Conservation (phyloP, 2,888 invertebrate species). For the Sussaba pulchella region DNA sequence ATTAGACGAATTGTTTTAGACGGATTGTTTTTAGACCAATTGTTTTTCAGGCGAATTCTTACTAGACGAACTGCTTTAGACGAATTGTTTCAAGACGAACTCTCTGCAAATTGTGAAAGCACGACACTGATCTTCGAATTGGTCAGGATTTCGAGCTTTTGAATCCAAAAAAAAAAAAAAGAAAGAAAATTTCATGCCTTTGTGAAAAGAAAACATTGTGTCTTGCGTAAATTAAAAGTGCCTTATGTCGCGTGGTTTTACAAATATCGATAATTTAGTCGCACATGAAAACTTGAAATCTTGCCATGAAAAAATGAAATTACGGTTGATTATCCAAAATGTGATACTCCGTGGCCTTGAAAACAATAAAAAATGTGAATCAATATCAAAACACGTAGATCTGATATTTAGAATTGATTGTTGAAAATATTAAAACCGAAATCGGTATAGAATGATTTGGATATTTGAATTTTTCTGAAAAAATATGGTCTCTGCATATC, state of each 20-base stretch:
- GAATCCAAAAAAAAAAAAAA: no score
- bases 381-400: background rate
- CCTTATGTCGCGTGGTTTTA: constrained; percentile 26
- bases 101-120: background rate
- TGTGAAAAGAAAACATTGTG: constrained; percentile 2
- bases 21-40: no score
- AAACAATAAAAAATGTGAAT: constrained; percentile 13
- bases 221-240: constrained; percentile 33
- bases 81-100: no score
- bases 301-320: constrained; percentile 9
- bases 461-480: constrained; percentile 6
- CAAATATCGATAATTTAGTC: constrained; percentile 14
- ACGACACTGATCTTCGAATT: background rate
- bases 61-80: no score
- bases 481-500: background rate
- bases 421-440: background rate
- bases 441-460: background rate
- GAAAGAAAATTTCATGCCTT: constrained; percentile 24
- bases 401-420: background rate
- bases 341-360: constrained; percentile 21
- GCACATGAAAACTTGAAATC: constrained; percentile 9
- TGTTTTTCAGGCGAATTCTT: no score
- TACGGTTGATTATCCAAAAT: constrained; percentile 14
- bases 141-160: background rate
- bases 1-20: no score